Base-by-base conservation (phyloP, 2,888 invertebrate species). In the Leptinotarsa haldemani region DNA sequence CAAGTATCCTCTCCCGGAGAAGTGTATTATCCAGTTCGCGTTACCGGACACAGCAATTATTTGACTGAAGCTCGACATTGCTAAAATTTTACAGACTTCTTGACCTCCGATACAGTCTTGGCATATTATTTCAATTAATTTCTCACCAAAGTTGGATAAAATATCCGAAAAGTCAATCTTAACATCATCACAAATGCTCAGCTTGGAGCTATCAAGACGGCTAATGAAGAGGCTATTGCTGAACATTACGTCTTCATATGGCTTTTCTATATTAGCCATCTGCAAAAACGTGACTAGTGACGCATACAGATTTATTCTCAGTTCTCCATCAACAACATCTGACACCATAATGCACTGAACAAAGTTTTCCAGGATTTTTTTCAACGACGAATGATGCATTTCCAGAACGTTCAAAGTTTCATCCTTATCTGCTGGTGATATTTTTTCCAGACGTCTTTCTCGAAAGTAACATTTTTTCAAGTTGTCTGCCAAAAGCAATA, bases 31-130 rank as follows among this genome's bases (percentile, higher is more conserved):
- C 90, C 94, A 93, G 56, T 90, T 90, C 0, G 93, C 91, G 61
- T 92, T 90, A 3, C 92, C 92, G 81, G 95, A 94, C 77, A 95
- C 88, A 77, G 94, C 93, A 0, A 96, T 89, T 63, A 97, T 88
- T 61, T 94, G 91, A 84, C 96, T 94, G 71, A 97, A 88, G 77
- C 94, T 94, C 0, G 95, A 92, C 79, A 97, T 88, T 0, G 97
- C 94, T 70, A 96, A 89, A 94, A 97, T 96, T 87, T 95, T 93
- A 83, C 95, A 95, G 15, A 97, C 93, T 80, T 97, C 95, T 84
- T 96, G 96, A 0, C 96, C 96, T 1, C 95, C 94, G 13, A 95
- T 94, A 74, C 95, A 95, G 87, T 97, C 97, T 70, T 95, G 92
- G 80, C 96, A 96, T 69, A 97, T 87, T 50, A 93, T 92, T 80